A percentile compares a stretch with the other conserved stretches of the same genome.
phyloP scores from a whole-genome alignment of 2,888 invertebrate species.

The Neoaliturus tenellus region DNA sequence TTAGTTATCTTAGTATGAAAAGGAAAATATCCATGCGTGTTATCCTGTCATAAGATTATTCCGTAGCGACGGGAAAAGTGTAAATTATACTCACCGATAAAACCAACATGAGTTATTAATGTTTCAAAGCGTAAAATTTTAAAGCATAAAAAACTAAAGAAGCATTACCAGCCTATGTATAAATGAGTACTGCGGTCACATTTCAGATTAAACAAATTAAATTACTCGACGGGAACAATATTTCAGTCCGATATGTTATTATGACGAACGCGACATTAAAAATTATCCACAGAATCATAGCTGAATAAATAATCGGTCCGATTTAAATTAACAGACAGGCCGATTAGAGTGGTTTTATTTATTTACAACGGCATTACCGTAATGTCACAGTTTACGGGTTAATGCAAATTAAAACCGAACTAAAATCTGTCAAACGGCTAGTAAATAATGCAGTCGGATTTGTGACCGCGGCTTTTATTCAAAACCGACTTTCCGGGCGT shows the following conservation, averaged over 20 bases:
- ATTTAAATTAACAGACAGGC: slow-evolving; percentile 36
- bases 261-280: neutral
- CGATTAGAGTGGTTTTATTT: slow-evolving; percentile 41
- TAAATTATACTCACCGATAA: no score
- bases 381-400: slow-evolving; percentile 34
- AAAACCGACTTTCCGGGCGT: slow-evolving; percentile 5
- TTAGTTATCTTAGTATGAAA: no score
- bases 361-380: slow-evolving; percentile 35
- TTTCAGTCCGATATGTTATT: neutral
- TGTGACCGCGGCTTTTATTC: slow-evolving; percentile 8
- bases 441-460: slow-evolving; percentile 39
- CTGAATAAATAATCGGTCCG: slow-evolving; percentile 22
- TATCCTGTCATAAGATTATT: no score
- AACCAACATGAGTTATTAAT: no score
- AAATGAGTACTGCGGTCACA: no score
- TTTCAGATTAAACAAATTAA: no score
- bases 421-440: slow-evolving; percentile 15
- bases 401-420: slow-evolving; percentile 35
- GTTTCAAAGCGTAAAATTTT: no score
- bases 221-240: neutral
- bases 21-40: no score
- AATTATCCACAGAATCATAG: slow-evolving; percentile 8
- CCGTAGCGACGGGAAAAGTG: no score
- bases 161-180: no score
- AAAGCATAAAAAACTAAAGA: no score